Base-by-base conservation (phyloP, 2,888 invertebrate genomes). In the Synergus itoensis region DNA sequence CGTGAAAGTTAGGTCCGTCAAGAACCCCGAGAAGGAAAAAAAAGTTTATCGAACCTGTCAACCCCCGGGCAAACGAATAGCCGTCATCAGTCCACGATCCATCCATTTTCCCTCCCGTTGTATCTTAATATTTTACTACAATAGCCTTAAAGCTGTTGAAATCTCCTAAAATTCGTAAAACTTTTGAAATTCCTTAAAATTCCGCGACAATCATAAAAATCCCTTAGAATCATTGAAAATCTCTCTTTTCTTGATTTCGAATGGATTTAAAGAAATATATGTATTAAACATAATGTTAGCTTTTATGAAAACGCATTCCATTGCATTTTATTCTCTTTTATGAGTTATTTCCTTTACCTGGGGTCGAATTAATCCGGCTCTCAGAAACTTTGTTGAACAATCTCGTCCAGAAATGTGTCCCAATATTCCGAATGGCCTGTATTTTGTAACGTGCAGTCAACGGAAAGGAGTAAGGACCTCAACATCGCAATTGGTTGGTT, bases 1-100 rank as follows among this genome's bases (percentile, higher is more conserved):
- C 67, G 67, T 78, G 67, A 77, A 82, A 79, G 84, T 85, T 86
- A 85, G 85, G 84, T 87, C 84, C 85, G 83, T 84, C 79, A 77
- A 76, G 76, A 77, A 81, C 80, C 79, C 83, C 81, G 77, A 81
- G 75, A 82, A 77, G 83, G 48, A 84, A 85, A 87, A 87, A 87
- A 87, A 88, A 85, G 84, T 87, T 88, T 88, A 88, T 88, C 88
- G 86, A 83, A 79, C 80, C 87, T 86, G 87, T 88, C 88, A 87
- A 83, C 79, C 80, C 75, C 83, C 84, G 82, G 82, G 86, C 84
- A 87, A 86, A 88, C 87, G 87, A 87, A 88, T 87, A 86, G 85
- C 87, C 80, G 82, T 86, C 84, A 87, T 73, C 60, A 60, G 60
- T 43, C 53, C 14, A 36, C 16, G 8, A 45, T 48, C 53, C 28